These are phyloP conservation scores for Tor tambroides DNA, from an alignment of 2,113 vertebrate genomes.

Conservation along the genomic window DNA sequence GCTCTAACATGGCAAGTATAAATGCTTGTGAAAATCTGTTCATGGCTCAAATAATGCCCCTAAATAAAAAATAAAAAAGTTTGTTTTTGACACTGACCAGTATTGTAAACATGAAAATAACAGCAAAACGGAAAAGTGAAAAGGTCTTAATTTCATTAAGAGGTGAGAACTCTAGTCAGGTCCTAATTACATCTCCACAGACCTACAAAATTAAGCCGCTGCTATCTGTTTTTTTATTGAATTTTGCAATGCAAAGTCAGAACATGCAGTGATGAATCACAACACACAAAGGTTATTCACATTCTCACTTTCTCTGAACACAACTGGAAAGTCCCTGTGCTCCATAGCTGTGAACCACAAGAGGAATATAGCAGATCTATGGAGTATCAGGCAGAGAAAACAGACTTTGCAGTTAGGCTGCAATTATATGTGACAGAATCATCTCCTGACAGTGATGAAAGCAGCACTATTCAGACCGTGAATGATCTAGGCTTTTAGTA, in stretches of 20 bases:
- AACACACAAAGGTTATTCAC: neutral
- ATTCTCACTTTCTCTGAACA: neutral
- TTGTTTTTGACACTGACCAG: neutral
- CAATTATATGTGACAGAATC: neutral
- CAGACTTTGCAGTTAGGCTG: neutral
- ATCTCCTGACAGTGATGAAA: neutral
- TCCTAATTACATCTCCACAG: neutral
- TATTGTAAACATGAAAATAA: neutral
- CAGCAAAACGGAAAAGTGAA: neutral
- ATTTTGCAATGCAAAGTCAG: neutral
- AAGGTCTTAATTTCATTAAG: slow-evolving; percentile 16
- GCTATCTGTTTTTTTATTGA: neutral
- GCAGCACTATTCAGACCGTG: neutral
- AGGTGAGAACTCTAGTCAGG: slow-evolving; percentile 3
- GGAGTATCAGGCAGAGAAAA: neutral
- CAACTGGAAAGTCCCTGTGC: slow-evolving; percentile 12
- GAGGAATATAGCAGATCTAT: neutral
- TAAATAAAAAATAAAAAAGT: neutral
- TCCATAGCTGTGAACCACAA: slow-evolving; percentile 3
- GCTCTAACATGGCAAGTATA: no score
- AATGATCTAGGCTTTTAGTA: neutral
- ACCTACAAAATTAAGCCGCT: neutral
- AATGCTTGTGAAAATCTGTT: neutral
- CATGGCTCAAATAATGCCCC: neutral
- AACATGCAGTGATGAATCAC: slow-evolving; percentile 31